Evolutionary conservation across 2,797 vertebrate genomes (phyloP).

Genomic region (Neosilurus mollespiculum): DNA sequence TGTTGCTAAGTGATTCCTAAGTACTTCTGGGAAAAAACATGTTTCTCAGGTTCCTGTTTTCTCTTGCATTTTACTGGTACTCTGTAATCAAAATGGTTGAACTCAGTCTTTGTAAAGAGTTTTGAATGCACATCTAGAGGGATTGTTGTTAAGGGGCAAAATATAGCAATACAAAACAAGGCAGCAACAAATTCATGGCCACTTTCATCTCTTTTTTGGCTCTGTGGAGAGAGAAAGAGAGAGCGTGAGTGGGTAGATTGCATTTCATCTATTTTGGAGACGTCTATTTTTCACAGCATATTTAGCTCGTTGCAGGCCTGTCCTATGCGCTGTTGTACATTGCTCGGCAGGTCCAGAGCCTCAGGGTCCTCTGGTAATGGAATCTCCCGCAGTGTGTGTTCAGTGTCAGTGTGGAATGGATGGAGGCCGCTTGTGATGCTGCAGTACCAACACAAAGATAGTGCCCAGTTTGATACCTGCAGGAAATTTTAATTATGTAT

Average conservation of each 20-base stretch:
- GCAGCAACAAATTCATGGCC: constrained; percentile 30
- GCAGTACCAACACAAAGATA: constrained; percentile 16
- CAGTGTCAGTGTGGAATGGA: constrained; percentile 11
- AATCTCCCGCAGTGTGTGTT: constrained; percentile 39
- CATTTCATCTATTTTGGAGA: constrained; percentile 33
- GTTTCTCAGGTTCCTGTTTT: not conserved
- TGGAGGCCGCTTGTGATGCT: constrained; percentile 7
- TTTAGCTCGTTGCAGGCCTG: constrained; percentile 29
- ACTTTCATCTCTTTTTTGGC: constrained; percentile 26
- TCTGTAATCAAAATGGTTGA: constrained; percentile 26
- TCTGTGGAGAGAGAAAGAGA: not conserved
- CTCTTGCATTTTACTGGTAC: constrained; percentile 9
- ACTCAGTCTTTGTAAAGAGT: constrained; percentile 24
- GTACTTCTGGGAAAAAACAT: not conserved
- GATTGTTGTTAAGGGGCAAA: constrained; percentile 23
- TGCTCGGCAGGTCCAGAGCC: constrained; percentile 27
- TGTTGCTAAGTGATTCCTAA: constrained; percentile 7
- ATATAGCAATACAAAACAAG: constrained; percentile 23
- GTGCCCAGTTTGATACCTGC: constrained; percentile 7
- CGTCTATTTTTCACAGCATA: constrained; percentile 36
- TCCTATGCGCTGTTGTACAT: constrained; percentile 23
- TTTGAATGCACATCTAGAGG: constrained; percentile 12
- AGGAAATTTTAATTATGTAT: constrained; percentile 30
- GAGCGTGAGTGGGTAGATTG: constrained; percentile 10
- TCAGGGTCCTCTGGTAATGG: constrained; percentile 33